These are phyloP conservation scores for Drosophila fuyamai DNA, from an alignment of 1,140 invertebrate species.

Conservation along the genomic window DNA sequence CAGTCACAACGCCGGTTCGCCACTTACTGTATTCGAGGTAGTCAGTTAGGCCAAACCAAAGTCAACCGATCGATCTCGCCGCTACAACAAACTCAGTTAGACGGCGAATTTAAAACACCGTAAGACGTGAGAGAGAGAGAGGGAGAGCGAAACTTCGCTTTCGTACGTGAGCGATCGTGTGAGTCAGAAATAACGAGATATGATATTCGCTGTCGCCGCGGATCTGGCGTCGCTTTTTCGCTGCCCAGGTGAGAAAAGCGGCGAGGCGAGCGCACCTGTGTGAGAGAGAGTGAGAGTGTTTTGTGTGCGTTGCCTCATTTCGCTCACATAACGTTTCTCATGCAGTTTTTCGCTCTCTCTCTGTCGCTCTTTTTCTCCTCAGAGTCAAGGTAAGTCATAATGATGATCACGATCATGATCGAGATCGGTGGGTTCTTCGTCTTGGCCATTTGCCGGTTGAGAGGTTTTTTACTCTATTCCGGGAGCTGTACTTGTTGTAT, in stretches of 20 bases:
- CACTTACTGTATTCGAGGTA: conserved; percentile 84
- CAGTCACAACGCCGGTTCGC: conserved; percentile 84
- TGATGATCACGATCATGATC: conserved; percentile 49
- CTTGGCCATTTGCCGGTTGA: conserved; percentile 77
- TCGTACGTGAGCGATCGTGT: conserved; percentile 24
- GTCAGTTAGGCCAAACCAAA: conserved; percentile 84
- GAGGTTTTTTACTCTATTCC: conserved; percentile 50
- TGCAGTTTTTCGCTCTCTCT: conserved; percentile 68
- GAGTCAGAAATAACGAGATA: conserved; percentile 46
- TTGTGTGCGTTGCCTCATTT: conserved; percentile 72
- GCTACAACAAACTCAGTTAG: conserved; percentile 79
- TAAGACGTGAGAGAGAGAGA: conserved; percentile 47
- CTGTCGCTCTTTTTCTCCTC: conserved; percentile 38
- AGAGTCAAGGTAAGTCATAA: conserved; percentile 82
- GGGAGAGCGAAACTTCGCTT: conserved; percentile 61
- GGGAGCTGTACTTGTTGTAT: conserved; percentile 75
- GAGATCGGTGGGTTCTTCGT: conserved; percentile 47
- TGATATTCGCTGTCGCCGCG: background rate
- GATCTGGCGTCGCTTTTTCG: background rate
- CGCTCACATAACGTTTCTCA: conserved; percentile 82
- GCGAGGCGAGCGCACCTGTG: conserved; percentile 48
- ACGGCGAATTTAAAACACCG: conserved; percentile 74
- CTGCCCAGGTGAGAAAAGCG: conserved; percentile 8
- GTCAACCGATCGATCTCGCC: conserved; percentile 33
- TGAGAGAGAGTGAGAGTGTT: conserved; percentile 79